Percentiles rank a stretch among this genome's conserved stretches.
Conservation (phyloP, 2,113 vertebrate genomes). For the Ciconia stormi region DNA sequence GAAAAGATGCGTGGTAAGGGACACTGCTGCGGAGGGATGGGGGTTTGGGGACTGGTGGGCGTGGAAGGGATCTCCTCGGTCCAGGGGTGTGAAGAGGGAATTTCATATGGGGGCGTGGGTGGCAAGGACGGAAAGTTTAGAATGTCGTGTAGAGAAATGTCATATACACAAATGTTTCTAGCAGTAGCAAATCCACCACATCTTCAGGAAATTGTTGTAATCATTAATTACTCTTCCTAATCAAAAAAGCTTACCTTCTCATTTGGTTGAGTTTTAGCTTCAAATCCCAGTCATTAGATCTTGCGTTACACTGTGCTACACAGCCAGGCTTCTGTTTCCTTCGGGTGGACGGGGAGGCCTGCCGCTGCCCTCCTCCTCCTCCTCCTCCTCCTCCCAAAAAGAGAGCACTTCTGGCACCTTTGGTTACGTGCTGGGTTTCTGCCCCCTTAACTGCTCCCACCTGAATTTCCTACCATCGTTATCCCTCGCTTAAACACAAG, state of each 20-base stretch:
- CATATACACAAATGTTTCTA: fast-evolving
- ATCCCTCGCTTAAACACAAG: fast-evolving
- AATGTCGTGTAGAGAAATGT: fast-evolving
- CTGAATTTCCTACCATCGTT: neutral
- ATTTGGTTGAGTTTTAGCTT: neutral
- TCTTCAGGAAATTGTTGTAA: neutral
- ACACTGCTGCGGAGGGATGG: neutral
- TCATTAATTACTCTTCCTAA: fast-evolving
- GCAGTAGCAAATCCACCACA: neutral
- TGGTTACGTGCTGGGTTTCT: fast-evolving
- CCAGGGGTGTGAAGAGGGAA: fast-evolving
- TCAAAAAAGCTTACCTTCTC: neutral
- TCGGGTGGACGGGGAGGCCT: neutral
- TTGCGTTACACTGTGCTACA: fast-evolving
- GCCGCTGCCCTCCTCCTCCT: neutral
- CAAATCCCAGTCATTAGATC: neutral
- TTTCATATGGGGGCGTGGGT: fast-evolving
- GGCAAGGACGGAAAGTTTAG: fast-evolving
- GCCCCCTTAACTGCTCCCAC: neutral
- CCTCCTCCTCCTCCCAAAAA: neutral
- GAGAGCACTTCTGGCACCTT: neutral
- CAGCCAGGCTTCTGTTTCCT: neutral
- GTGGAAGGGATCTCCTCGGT: neutral
- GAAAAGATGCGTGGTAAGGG: fast-evolving
- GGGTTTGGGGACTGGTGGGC: neutral